Evolutionary conservation across 1,140 invertebrate genomes (phyloP).

Genomic region (Habropoda laboriosa): DNA sequence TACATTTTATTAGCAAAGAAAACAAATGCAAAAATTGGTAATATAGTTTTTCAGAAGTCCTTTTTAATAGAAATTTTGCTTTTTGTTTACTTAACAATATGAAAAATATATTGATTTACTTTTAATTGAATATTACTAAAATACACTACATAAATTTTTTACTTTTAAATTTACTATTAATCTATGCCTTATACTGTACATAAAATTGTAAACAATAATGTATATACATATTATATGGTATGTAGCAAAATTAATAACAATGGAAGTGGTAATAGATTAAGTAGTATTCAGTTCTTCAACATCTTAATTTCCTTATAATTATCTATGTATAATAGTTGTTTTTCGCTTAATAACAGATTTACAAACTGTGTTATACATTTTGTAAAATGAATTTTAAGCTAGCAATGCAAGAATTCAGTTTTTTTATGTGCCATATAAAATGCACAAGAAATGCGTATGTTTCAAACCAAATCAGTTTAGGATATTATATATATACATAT

Average conservation of each 20-base stretch:
- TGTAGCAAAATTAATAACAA: constrained; percentile 17
- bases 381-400: constrained; percentile 13
- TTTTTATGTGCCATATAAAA: constrained; percentile 36
- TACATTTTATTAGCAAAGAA: neutral
- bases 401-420: neutral
- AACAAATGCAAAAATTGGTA: neutral
- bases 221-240: constrained; percentile 33
- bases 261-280: constrained; percentile 10
- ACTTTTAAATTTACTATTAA: constrained; percentile 23
- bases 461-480: constrained; percentile 26
- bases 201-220: constrained; percentile 50
- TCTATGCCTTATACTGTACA: constrained; percentile 58
- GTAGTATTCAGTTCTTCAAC: neutral
- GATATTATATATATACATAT: constrained; percentile 6
- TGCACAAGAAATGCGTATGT: constrained; percentile 42
- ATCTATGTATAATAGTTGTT: constrained; percentile 8
- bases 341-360: neutral
- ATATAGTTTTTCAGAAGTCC: neutral
- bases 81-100: neutral
- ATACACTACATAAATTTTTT: neutral
- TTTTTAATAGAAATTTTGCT: neutral
- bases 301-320: constrained; percentile 3
- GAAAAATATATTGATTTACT: neutral
- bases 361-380: neutral
- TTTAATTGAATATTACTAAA: constrained; percentile 3